Evolutionary conservation across 2,888 invertebrate genomes (phyloP), one percentile per base, ranked within the genome.

Genomic region (Hermodice carunculata): DNA sequence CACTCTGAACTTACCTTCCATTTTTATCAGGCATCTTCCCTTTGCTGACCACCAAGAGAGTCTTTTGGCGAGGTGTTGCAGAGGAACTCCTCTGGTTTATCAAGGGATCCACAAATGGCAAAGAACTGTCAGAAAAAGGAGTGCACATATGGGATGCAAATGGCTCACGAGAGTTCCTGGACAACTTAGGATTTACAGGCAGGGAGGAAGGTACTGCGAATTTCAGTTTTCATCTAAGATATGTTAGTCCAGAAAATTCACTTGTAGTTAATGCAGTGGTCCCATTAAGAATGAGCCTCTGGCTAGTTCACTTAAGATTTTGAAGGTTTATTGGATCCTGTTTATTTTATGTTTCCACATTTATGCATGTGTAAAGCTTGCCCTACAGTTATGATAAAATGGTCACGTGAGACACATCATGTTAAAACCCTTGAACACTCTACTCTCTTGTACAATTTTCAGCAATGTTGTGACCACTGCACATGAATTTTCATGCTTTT

Each of bases 61-160:
- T 98, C 0, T 97, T 95, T 84, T 94, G 93, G 89, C 90, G 93
- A 73, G 98, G 92, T 0, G 92, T 98, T 0, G 92, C 93, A 28
- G 95, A 97, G 86, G 98, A 98, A 83, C 87, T 98, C 17, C 86
- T 99, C 0, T 98, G 98, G 98, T 98, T 98, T 86, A 91, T 98
- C 42, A 90, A 90, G 29, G 98, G 97, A 0, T 92, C 92, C 26
- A 98, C 98, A 0, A 92, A 96, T 87, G 92, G 94, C 0, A 93
- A 93, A 78, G 90, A 91, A 60, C 87, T 98, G 49, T 89, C 91
- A 57, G 90, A 90, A 0, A 94, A 93, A 85, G 91, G 90, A 48
- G 91, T 98, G 4, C 93, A 92, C 76, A 98, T 99, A 78, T 99
- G 98, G 98, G 96, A 98, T 88, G 93, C 92, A 0, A 98, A 98